phyloP scores from a whole-genome alignment of 2,888 invertebrate species.

The Ophioninae sp. region DNA sequence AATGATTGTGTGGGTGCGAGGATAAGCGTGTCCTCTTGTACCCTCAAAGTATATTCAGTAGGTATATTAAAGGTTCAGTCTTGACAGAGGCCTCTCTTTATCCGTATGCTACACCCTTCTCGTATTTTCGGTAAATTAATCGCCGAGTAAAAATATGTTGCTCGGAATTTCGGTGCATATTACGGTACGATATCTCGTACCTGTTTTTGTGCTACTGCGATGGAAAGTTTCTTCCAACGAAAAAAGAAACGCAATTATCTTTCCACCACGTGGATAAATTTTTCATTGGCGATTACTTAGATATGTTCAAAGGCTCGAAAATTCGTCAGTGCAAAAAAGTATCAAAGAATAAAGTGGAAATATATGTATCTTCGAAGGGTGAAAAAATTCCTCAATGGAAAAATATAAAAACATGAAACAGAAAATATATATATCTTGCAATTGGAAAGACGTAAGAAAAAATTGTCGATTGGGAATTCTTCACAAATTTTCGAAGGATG shows the following conservation, averaged over 20 bases:
- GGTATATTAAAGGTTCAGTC: slow-evolving; percentile 49
- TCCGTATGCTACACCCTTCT: slow-evolving; percentile 17
- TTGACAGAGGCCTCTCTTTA: slow-evolving; percentile 33
- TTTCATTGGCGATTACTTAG: no score
- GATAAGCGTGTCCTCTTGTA: slow-evolving; percentile 53
- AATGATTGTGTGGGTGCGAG: slow-evolving; percentile 59
- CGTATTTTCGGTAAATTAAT: slow-evolving; percentile 44
- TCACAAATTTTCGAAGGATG: not conserved
- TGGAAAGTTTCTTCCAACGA: no score
- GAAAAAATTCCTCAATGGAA: not conserved
- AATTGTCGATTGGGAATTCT: not conserved
- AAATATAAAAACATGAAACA: not conserved
- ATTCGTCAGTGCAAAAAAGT: no score
- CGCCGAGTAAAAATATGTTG: slow-evolving; percentile 48
- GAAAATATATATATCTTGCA: no score
- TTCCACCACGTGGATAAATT: no score
- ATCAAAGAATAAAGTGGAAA: no score
- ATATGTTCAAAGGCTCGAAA: no score
- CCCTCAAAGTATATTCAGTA: slow-evolving; percentile 39
- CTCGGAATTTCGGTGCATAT: not conserved
- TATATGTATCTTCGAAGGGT: not conserved
- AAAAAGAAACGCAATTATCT: no score
- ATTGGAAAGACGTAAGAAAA: not conserved
- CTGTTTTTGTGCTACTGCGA: not conserved
- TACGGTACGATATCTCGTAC: not conserved